phyloP scores from a whole-genome alignment of 2,113 vertebrate genomes.

The Phasianus colchicus region DNA sequence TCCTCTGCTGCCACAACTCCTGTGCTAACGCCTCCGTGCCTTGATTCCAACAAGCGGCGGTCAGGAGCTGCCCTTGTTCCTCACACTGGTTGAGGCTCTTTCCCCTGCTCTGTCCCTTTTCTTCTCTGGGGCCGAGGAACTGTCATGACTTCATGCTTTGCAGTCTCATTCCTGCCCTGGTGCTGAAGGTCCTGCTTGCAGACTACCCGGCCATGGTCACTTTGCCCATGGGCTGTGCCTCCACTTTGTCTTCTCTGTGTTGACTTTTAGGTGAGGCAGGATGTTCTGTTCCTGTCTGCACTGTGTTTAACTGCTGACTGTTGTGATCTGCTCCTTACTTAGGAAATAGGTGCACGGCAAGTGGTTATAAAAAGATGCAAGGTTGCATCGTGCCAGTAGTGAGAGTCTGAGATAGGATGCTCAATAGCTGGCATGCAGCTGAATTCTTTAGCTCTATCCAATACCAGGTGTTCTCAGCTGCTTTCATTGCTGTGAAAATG shows the following conservation, averaged over 20 bases:
- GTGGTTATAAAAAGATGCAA: constrained; percentile 3
- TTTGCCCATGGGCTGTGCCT: background rate
- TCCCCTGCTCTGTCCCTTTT: background rate
- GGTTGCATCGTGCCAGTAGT: background rate
- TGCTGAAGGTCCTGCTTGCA: background rate
- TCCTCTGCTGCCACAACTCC: background rate
- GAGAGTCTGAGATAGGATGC: background rate
- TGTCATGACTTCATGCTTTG: background rate
- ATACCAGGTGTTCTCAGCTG: background rate
- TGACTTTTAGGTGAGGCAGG: constrained; percentile 7
- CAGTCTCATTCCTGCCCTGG: background rate
- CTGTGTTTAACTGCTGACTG: background rate
- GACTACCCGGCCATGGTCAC: background rate
- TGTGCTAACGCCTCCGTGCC: background rate
- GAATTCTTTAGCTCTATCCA: background rate
- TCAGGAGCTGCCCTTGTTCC: background rate
- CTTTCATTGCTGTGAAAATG: background rate
- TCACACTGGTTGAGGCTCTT: background rate
- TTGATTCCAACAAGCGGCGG: background rate
- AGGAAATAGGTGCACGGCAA: background rate
- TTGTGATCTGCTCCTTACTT: background rate
- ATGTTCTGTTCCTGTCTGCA: constrained; percentile 21
- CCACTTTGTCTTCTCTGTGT: background rate
- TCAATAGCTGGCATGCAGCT: background rate
- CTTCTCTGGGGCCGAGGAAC: background rate